Conservation (phyloP, 2,888 invertebrate genomes). For the Choristoneura rosaceana region DNA sequence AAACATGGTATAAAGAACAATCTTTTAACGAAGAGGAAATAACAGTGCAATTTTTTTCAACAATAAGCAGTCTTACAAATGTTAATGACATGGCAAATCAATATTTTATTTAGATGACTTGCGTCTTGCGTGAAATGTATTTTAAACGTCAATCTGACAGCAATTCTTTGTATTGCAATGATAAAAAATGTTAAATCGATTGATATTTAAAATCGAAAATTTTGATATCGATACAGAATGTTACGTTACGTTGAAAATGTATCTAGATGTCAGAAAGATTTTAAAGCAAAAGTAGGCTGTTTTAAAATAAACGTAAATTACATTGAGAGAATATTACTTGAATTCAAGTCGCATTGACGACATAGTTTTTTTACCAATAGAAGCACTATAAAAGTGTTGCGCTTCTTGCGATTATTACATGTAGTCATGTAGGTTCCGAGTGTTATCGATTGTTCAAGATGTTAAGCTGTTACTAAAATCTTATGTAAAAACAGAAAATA, state of each 20-base stretch:
- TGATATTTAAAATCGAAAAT: no score
- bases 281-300: background rate
- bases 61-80: no score
- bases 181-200: background rate
- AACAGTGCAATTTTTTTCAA: no score
- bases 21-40: no score
- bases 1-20: no score
- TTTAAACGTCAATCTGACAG: constrained; percentile 12
- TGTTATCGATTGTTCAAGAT: background rate
- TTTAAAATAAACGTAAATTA: background rate
- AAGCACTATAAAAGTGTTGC: constrained; percentile 6
- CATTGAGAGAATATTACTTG: background rate
- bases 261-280: background rate
- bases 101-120: background rate
- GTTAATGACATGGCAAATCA: no score
- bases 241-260: background rate
- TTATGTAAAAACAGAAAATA: no score
- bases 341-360: background rate
- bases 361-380: constrained; percentile 13
- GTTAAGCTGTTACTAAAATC: no score
- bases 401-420: background rate
- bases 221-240: background rate
- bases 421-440: background rate
- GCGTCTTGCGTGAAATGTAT: constrained; percentile 20
- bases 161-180: constrained; percentile 9